Percentiles rank a stretch among this genome's conserved stretches.
Evolutionary conservation across 2,888 invertebrate species (phyloP).

Genomic region (Chaetoderma sp.): DNA sequence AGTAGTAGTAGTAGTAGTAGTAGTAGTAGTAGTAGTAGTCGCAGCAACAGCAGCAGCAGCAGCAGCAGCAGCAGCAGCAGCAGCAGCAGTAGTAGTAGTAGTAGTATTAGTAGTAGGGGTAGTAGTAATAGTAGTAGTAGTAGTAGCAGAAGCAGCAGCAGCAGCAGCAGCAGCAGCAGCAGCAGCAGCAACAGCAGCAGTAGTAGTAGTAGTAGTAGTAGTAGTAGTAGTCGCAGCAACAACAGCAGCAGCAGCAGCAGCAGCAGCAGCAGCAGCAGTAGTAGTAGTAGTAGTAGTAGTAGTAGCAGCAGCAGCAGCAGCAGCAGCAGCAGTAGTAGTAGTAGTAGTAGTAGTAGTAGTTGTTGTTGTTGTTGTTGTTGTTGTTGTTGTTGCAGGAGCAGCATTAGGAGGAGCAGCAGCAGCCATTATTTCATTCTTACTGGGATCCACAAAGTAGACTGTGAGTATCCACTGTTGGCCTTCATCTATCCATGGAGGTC

Average conservation of each 20-base stretch:
- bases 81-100: constrained; percentile 24
- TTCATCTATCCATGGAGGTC: constrained; percentile 38
- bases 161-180: constrained; percentile 18
- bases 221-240: no score
- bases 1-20: constrained; percentile 26
- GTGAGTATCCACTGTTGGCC: constrained; percentile 39
- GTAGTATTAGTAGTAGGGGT: no score
- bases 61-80: no score
- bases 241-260: constrained; percentile 14
- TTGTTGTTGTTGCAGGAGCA: constrained; percentile 20
- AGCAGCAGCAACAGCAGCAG: constrained; percentile 23
- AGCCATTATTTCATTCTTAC: constrained; percentile 31
- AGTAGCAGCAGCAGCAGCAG: constrained; percentile 22
- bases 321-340: constrained; percentile 25
- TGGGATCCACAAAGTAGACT: constrained; percentile 49
- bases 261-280: constrained; percentile 15
- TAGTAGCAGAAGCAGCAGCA: no score
- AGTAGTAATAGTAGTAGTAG: no score
- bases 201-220: constrained; percentile 26
- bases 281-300: constrained; percentile 24
- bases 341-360: constrained; percentile 21
- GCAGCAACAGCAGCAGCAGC: no score
- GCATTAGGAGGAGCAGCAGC: constrained; percentile 22
- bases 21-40: no score
- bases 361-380: constrained; percentile 20